Percentiles rank a stretch among this genome's conserved stretches.
Evolutionary conservation across 2,888 invertebrate genomes (phyloP).

Genomic region (Leptinotarsa tumamoca): DNA sequence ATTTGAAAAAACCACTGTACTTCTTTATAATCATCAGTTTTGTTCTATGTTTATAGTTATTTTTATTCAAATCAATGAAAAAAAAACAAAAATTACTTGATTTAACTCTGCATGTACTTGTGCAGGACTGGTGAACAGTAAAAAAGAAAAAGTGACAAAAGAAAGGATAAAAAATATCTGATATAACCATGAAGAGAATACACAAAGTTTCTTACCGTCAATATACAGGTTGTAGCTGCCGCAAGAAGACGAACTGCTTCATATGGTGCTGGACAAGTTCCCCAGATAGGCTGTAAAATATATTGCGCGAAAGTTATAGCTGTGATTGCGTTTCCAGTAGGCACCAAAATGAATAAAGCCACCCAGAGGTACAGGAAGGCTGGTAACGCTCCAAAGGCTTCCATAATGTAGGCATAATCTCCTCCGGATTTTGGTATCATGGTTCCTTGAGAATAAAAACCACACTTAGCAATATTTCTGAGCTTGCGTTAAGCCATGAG

Average conservation of each 20-base stretch:
- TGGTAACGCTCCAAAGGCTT: conserved; percentile 91
- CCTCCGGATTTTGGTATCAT: conserved; percentile 94
- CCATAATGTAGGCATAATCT: conserved; percentile 95
- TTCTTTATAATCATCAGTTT: no score
- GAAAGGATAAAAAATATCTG: no score
- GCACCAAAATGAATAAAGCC: conserved; percentile 86
- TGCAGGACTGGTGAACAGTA: no score
- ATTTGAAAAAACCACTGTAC: no score
- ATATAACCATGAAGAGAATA: not conserved
- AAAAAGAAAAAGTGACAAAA: no score
- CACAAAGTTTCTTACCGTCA: conserved; percentile 54
- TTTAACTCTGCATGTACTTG: no score
- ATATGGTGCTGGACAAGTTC: conserved; percentile 83
- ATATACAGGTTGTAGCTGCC: conserved; percentile 85
- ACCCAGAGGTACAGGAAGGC: conserved; percentile 97
- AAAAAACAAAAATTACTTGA: no score
- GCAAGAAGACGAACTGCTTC: conserved; percentile 87
- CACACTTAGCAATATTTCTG: not conserved
- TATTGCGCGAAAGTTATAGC: conserved; percentile 96
- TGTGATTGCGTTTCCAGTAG: conserved; percentile 97
- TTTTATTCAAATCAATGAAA: no score
- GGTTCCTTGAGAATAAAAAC: conserved; percentile 73
- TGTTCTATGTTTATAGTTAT: no score
- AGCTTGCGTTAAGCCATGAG: no score
- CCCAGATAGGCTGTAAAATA: conserved; percentile 89